Percentiles rank a stretch among this genome's conserved stretches.
These are phyloP conservation scores for Wasmannia auropunctata DNA, from an alignment of 1,140 invertebrate species.

Conservation along the genomic window DNA sequence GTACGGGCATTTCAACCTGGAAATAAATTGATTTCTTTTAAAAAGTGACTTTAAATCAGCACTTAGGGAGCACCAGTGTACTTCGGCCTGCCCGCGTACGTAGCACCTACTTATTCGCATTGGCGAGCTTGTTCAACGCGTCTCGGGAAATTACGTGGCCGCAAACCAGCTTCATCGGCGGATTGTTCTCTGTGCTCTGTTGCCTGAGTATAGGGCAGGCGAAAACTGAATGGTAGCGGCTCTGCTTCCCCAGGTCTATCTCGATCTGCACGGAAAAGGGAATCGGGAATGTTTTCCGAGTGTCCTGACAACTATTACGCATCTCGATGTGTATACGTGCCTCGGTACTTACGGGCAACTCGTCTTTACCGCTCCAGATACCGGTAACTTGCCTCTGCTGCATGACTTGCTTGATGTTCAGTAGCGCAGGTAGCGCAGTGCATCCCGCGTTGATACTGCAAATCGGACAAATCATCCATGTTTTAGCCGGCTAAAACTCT, in stretches of 20 bases:
- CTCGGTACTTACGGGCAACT: conserved; percentile 93
- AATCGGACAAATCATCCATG: conserved; percentile 65
- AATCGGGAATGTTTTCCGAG: not conserved
- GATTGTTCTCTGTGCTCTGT: conserved; percentile 98
- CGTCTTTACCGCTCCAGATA: conserved; percentile 98
- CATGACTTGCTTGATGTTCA: conserved; percentile 98
- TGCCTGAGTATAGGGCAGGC: conserved; percentile 99
- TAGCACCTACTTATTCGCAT: conserved; percentile 93
- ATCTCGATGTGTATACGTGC: too few species aligned
- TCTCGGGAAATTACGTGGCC: conserved; percentile 99
- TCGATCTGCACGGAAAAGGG: conserved; percentile 89
- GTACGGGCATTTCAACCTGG: conserved; percentile 98
- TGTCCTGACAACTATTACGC: too few species aligned
- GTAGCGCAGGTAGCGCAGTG: conserved; percentile 95
- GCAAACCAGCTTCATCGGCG: conserved; percentile 98
- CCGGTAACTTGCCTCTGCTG: conserved; percentile 96
- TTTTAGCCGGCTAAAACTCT: not conserved
- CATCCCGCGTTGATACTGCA: conserved; percentile 96
- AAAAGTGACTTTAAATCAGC: conserved; percentile 78
- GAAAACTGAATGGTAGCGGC: conserved; percentile 98
- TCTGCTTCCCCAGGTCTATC: conserved; percentile 94
- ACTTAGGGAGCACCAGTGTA: conserved; percentile 69
- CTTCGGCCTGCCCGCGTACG: conserved; percentile 55
- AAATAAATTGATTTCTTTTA: conserved; percentile 84
- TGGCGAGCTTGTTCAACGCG: conserved; percentile 97